Conservation (phyloP, 92 coral and sea anemone genomes). For the Diadumene lineata region DNA sequence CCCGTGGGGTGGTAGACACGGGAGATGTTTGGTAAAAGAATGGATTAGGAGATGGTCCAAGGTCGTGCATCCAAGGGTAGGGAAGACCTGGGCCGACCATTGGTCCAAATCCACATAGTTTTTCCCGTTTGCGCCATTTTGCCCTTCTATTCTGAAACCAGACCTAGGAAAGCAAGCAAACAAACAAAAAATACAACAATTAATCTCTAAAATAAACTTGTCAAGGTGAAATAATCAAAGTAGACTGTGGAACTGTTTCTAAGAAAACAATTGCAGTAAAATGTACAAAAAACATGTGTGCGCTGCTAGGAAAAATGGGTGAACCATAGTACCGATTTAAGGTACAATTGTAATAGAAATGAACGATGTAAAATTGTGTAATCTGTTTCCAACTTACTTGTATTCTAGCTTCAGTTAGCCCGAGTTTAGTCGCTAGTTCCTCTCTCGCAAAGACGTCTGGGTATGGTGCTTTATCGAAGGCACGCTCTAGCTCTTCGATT, state of each 20-base stretch:
- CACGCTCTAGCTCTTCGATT: conserved; percentile 93
- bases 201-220: not conserved
- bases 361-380: not conserved
- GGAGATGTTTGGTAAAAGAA: conserved; percentile 41
- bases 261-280: not conserved
- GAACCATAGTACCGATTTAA: no score
- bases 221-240: not conserved
- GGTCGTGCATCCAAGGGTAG: conserved; percentile 53
- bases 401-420: conserved; percentile 94
- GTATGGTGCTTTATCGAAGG: conserved; percentile 99
- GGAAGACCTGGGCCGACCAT: conserved; percentile 59
- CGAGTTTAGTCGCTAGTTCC: conserved; percentile 91
- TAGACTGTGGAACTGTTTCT: not conserved
- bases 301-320: no score
- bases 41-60: conserved; percentile 23
- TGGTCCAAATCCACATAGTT: conserved; percentile 91
- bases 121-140: conserved; percentile 98
- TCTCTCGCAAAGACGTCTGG: conserved; percentile 99
- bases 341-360: not conserved
- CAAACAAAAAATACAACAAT: conserved; percentile 17
- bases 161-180: no score
- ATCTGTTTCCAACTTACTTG: conserved; percentile 59
- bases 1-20: conserved; percentile 46
- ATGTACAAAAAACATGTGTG: not conserved
- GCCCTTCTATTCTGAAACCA: conserved; percentile 99